These are phyloP conservation scores for Promerops cafer DNA, from an alignment of 2,113 vertebrate genomes.

Conservation along the genomic window DNA sequence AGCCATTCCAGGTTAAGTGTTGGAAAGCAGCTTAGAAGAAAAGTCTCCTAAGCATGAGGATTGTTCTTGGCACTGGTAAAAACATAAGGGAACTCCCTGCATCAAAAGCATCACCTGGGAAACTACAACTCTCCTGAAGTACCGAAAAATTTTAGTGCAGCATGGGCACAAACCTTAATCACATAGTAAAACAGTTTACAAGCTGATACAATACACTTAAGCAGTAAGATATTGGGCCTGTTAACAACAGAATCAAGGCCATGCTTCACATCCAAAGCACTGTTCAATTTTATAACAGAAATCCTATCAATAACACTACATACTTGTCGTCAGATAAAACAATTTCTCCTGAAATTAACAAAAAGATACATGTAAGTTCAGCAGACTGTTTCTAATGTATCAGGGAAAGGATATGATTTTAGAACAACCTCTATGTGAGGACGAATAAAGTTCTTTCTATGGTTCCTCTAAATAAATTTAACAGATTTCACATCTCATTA, in stretches of 20 bases:
- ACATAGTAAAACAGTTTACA: not conserved
- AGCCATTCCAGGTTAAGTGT: not conserved
- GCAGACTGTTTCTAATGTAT: not conserved
- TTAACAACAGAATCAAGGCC: not conserved
- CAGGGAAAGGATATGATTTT: not conserved
- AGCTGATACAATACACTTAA: not conserved
- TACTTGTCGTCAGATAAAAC: not conserved
- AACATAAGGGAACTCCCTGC: not conserved
- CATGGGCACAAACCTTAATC: not conserved
- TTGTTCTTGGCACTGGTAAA: not conserved
- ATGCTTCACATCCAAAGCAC: not conserved
- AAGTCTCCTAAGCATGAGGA: not conserved
- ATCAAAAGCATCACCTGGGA: not conserved
- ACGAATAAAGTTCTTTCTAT: not conserved
- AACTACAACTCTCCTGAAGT: not conserved
- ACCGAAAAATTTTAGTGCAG: not conserved
- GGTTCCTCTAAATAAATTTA: not conserved
- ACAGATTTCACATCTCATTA: not conserved
- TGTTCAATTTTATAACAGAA: not conserved
- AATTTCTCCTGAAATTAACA: not conserved
- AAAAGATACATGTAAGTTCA: rapidly evolving
- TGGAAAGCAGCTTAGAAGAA: not conserved
- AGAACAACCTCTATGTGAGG: not conserved
- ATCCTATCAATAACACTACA: not conserved
- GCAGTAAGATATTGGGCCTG: not conserved